phyloP scores from a whole-genome alignment of 2,888 invertebrate species.

The Danaus chrysippus region DNA sequence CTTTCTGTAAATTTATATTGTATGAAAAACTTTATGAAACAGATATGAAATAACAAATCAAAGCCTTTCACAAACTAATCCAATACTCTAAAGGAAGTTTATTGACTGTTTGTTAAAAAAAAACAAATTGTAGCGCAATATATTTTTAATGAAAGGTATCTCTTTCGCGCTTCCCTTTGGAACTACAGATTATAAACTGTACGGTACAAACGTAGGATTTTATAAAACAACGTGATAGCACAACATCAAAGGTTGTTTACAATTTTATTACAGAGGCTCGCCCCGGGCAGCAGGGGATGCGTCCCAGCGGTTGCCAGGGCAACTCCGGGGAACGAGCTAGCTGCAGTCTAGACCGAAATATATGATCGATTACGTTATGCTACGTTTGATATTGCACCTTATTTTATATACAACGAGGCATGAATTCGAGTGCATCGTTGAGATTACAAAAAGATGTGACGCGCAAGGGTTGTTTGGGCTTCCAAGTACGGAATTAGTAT shows the following conservation, averaged over 20 bases:
- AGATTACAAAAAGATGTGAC: neutral
- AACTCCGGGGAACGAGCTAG: slow-evolving; percentile 32
- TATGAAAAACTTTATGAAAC: no score
- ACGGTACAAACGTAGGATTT: slow-evolving; percentile 9
- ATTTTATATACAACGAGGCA: neutral
- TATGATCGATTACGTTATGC: slow-evolving; percentile 6
- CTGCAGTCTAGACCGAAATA: slow-evolving; percentile 22
- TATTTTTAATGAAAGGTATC: neutral
- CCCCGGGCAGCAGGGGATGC: slow-evolving; percentile 28
- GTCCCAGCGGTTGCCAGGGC: slow-evolving; percentile 37
- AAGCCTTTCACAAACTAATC: no score
- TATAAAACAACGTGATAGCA: slow-evolving; percentile 20
- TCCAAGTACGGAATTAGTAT: slow-evolving; percentile 22
- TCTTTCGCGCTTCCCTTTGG: neutral
- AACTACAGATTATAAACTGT: neutral
- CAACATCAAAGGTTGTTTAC: slow-evolving; percentile 29
- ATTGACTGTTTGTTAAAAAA: neutral
- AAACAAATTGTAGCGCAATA: neutral
- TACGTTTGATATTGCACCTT: slow-evolving; percentile 9
- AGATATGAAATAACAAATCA: no score
- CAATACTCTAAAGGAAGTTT: neutral
- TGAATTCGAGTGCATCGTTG: neutral
- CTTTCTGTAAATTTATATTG: no score
- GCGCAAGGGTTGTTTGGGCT: slow-evolving; percentile 12
- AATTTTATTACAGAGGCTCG: slow-evolving; percentile 30